Conservation (phyloP, 1,140 invertebrate genomes). For the Drosophila quadrilineata region DNA sequence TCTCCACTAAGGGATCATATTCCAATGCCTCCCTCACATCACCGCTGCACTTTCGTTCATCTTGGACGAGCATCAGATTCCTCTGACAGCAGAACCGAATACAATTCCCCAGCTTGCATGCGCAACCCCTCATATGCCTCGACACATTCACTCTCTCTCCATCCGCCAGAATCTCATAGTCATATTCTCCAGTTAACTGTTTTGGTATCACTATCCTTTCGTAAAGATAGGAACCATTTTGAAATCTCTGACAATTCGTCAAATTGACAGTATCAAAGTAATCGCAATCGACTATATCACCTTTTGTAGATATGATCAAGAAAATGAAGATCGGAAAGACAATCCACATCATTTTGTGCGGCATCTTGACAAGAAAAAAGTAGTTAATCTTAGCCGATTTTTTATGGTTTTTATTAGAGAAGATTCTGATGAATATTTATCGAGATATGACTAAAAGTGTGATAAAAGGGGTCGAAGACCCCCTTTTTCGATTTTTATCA, state of each 20-base stretch:
- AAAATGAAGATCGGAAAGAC: neutral
- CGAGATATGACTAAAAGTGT: too few species aligned
- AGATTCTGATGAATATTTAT: too few species aligned
- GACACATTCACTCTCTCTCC: constrained; percentile 7
- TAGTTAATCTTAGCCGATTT: too few species aligned
- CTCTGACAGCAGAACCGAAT: constrained; percentile 58
- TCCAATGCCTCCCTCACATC: neutral
- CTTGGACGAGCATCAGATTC: neutral
- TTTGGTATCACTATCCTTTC: constrained; percentile 39
- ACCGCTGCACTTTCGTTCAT: constrained; percentile 15
- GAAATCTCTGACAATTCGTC: constrained; percentile 8
- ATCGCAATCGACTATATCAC: constrained; percentile 42
- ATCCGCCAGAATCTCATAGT: constrained; percentile 26
- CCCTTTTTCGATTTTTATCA: too few species aligned
- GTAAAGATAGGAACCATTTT: constrained; percentile 59
- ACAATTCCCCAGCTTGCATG: constrained; percentile 47
- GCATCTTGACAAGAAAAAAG: too few species aligned
- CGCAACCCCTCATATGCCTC: constrained; percentile 55
- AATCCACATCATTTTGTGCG: neutral
- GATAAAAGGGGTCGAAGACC: too few species aligned
- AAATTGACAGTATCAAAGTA: constrained; percentile 60
- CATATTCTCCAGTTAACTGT: constrained; percentile 40
- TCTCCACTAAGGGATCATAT: constrained; percentile 35
- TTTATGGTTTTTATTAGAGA: too few species aligned
- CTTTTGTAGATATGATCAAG: neutral